phyloP scores from a whole-genome alignment of 1,140 invertebrate species.

The Penaeus indicus region DNA sequence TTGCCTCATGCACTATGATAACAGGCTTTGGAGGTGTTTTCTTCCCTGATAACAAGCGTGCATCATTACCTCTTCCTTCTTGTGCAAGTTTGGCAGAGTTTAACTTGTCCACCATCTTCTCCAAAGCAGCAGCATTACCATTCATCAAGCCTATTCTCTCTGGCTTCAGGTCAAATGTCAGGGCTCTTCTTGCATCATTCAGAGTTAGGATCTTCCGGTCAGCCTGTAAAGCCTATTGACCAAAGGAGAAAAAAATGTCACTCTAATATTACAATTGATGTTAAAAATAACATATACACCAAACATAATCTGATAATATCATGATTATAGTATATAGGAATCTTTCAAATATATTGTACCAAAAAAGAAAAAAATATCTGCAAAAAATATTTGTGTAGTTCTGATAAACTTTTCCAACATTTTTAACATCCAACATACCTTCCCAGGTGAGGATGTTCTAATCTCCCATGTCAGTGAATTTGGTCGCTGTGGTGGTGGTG shows the following conservation, averaged over 20 bases:
- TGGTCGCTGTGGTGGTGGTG: constrained; percentile 84
- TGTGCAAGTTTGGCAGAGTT: not conserved
- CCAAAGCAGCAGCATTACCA: constrained; percentile 9
- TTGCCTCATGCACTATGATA: constrained; percentile 43
- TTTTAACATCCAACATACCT: constrained; percentile 67
- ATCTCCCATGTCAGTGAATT: constrained; percentile 95
- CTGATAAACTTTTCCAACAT: not conserved
- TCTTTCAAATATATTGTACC: too few relatives aligned
- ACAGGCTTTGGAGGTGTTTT: constrained; percentile 38
- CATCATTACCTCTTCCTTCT: constrained; percentile 19
- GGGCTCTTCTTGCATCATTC: constrained; percentile 52
- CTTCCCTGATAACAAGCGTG: not conserved
- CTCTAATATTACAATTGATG: not conserved
- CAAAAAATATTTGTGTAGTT: too few relatives aligned
- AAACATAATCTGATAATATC: too few relatives aligned
- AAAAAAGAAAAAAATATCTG: too few relatives aligned
- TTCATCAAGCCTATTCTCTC: constrained; percentile 64
- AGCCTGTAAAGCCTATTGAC: constrained; percentile 45
- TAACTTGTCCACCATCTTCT: constrained; percentile 39
- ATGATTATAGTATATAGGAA: too few relatives aligned
- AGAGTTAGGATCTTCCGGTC: constrained; percentile 45
- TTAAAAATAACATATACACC: too few relatives aligned
- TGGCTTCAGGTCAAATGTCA: constrained; percentile 65
- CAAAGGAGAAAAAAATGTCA: constrained; percentile 24
- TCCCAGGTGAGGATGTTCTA: constrained; percentile 87